Evolutionary conservation across 2,888 invertebrate genomes (phyloP).

Genomic region (Tiliacea citrago): DNA sequence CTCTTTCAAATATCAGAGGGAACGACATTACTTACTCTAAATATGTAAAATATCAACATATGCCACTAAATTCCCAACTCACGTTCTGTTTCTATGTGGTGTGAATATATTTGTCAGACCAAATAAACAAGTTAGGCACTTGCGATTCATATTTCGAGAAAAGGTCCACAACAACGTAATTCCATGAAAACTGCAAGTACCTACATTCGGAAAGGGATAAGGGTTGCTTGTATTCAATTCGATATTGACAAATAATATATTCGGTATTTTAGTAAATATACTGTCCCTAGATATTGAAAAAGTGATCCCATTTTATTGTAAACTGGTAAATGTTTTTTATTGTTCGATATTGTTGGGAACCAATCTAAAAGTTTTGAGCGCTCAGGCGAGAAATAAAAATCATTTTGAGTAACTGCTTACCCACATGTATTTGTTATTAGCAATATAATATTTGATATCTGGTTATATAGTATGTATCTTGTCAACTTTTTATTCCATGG

Average conservation of each 20-base stretch:
- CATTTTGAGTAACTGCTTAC: neutral
- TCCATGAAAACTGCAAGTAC: slow-evolving; percentile 35
- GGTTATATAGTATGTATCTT: no score
- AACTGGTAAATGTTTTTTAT: neutral
- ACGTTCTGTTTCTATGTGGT: neutral
- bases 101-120: slow-evolving; percentile 32
- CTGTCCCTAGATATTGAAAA: slow-evolving; percentile 20
- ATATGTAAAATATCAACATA: slow-evolving; percentile 1
- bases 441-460: neutral
- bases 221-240: slow-evolving; percentile 58
- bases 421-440: neutral
- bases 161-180: slow-evolving; percentile 25
- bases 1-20: neutral
- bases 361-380: neutral
- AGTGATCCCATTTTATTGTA: neutral
- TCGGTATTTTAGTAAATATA: slow-evolving; percentile 24
- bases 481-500: neutral
- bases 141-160: slow-evolving; percentile 42
- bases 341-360: slow-evolving; percentile 1
- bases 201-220: slow-evolving; percentile 37
- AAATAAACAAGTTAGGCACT: slow-evolving; percentile 34
- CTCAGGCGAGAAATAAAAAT: neutral
- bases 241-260: slow-evolving; percentile 49
- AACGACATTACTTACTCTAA: neutral
- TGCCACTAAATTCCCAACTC: neutral